Conservation (phyloP, 2,113 vertebrate genomes). For the Equus quagga region DNA sequence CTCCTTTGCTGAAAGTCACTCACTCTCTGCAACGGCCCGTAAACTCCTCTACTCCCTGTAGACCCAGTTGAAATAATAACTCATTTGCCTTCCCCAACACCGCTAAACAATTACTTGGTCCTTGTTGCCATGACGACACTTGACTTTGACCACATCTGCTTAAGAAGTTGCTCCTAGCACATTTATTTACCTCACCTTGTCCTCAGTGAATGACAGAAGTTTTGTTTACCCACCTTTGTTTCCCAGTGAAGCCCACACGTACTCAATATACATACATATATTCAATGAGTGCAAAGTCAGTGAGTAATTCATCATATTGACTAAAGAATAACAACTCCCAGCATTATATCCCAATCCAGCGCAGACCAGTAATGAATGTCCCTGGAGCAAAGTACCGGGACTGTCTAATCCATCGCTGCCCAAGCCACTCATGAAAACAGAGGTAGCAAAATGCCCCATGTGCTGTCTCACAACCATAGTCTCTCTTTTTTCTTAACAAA, state of each 20-base stretch:
- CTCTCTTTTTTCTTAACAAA: not conserved
- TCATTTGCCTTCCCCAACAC: not conserved
- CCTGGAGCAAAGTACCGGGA: not conserved
- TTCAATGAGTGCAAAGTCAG: no score
- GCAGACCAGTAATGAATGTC: not conserved
- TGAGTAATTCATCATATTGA: not conserved
- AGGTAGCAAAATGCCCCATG: not conserved
- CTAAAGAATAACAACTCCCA: not conserved
- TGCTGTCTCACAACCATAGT: not conserved
- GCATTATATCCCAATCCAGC: not conserved
- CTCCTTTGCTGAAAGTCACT: not conserved
- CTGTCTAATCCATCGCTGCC: not conserved
- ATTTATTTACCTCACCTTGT: not conserved
- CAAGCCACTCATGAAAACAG: not conserved
- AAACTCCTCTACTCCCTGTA: not conserved
- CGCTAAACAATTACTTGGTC: not conserved
- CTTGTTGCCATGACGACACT: not conserved
- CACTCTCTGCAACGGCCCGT: not conserved
- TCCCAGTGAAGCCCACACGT: not conserved
- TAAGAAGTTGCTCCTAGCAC: not conserved
- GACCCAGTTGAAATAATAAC: not conserved
- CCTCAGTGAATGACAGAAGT: not conserved
- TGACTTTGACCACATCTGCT: not conserved
- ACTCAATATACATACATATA: not conserved
- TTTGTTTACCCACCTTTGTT: not conserved